Conservation (phyloP, 1,140 invertebrate genomes). For the Helicorthomorpha holstii region DNA sequence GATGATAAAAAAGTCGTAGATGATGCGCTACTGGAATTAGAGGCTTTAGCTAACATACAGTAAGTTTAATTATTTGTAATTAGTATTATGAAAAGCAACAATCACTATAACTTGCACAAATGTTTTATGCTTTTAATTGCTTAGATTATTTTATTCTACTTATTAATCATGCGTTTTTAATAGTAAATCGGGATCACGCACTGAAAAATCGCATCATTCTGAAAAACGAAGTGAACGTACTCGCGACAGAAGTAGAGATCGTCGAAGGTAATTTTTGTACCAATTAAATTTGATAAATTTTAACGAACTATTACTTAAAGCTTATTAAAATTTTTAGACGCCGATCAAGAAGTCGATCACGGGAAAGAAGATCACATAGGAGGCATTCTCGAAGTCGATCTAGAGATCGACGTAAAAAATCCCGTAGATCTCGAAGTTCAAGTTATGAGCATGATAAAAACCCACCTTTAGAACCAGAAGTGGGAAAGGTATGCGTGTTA, state of each 20-base stretch:
- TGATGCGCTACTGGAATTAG: conserved; percentile 73
- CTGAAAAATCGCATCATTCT: not conserved
- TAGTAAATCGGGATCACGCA: not conserved
- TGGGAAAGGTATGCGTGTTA: conserved; percentile 26
- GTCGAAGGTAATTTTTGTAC: conserved; percentile 11
- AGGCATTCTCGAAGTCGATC: conserved; percentile 19
- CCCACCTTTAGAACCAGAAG: conserved; percentile 30
- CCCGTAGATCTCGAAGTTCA: not conserved
- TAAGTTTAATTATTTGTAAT: conserved; percentile 10
- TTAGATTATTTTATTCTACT: no score
- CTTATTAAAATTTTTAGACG: no score
- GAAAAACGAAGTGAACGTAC: not conserved
- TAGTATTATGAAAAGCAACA: no score
- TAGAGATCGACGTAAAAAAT: not conserved
- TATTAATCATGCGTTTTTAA: no score
- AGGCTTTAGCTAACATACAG: conserved; percentile 49
- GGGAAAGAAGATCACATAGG: conserved; percentile 25
- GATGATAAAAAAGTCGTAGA: conserved; percentile 42
- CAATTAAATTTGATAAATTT: conserved; percentile 5
- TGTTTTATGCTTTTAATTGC: no score
- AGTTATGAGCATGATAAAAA: conserved; percentile 11
- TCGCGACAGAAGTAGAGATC: conserved; percentile 5
- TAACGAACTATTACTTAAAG: no score
- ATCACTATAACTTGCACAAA: no score
- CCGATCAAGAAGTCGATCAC: conserved; percentile 20